A percentile compares a stretch with the other conserved stretches of the same genome.
phyloP scores from a whole-genome alignment of 2,113 vertebrate genomes.

The Oreochromis spilurus region DNA sequence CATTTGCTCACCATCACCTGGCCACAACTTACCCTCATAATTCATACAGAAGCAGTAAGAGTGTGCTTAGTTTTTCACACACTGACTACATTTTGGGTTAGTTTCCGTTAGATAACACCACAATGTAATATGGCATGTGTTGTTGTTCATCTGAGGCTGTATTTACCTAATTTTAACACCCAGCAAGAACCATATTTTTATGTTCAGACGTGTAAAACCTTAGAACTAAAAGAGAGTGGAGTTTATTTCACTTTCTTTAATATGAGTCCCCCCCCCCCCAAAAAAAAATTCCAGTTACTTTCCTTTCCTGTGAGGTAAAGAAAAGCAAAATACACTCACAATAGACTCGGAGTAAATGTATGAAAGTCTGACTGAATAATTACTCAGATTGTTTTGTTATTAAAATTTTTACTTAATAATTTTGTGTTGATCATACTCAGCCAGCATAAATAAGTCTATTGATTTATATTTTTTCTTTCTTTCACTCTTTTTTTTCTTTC shows the following conservation, averaged over 20 bases:
- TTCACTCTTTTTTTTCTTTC: too few relatives aligned
- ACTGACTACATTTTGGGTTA: background rate
- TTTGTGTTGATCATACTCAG: background rate
- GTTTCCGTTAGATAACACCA: background rate
- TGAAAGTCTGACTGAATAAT: background rate
- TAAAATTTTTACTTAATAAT: background rate
- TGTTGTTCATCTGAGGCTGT: background rate
- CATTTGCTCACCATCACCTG: background rate
- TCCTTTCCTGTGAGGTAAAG: background rate
- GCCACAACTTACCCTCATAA: background rate
- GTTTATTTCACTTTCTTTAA: background rate
- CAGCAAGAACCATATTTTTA: background rate
- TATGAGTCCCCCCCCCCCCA: background rate
- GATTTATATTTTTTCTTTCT: background rate
- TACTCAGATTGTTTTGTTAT: background rate
- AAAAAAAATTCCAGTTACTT: background rate
- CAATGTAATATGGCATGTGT: background rate
- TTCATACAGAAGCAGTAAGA: background rate
- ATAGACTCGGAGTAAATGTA: background rate
- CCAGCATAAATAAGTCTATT: background rate
- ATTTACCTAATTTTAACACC: background rate
- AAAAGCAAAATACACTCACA: background rate
- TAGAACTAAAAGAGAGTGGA: background rate
- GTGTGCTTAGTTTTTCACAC: background rate
- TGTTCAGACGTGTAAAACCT: background rate